Evolutionary conservation across 2,113 vertebrate genomes (phyloP).

Genomic region (Clarias magur): DNA sequence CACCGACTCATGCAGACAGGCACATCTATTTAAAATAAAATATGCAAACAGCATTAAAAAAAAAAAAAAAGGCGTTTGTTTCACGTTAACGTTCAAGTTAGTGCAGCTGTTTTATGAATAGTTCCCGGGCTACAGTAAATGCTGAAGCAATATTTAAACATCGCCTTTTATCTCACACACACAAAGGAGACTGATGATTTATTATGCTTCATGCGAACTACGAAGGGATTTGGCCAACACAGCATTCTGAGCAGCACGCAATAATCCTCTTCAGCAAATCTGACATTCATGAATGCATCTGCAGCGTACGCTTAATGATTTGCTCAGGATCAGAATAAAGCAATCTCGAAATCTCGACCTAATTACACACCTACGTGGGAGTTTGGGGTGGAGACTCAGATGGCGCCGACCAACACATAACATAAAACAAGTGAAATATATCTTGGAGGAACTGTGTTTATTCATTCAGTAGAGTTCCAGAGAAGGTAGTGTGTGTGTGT

Average conservation of each 20-base stretch:
- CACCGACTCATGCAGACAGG: not conserved
- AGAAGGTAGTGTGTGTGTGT: not conserved
- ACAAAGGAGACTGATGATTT: not conserved
- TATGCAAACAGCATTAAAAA: not conserved
- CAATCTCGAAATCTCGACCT: not conserved
- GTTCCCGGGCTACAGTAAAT: not conserved
- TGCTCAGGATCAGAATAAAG: not conserved
- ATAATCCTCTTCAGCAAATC: not conserved
- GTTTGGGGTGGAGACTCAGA: not conserved
- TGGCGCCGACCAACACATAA: not conserved
- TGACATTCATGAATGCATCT: not conserved
- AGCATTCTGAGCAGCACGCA: not conserved
- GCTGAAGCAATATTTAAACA: not conserved
- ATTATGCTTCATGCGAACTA: not conserved
- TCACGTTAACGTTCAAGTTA: not conserved
- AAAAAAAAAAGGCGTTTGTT: not conserved
- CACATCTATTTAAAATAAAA: not conserved
- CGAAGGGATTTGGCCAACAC: not conserved
- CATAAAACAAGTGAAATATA: not conserved
- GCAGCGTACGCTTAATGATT: not conserved
- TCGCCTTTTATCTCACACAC: conserved; percentile 1
- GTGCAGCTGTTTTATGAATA: not conserved
- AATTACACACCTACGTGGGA: not conserved
- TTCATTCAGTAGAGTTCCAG: not conserved
- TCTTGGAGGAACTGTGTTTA: not conserved